Percentiles rank a stretch among this genome's conserved stretches.
These are phyloP conservation scores for Drosophila yooni DNA, from an alignment of 2,888 invertebrate genomes.

Conservation along the genomic window DNA sequence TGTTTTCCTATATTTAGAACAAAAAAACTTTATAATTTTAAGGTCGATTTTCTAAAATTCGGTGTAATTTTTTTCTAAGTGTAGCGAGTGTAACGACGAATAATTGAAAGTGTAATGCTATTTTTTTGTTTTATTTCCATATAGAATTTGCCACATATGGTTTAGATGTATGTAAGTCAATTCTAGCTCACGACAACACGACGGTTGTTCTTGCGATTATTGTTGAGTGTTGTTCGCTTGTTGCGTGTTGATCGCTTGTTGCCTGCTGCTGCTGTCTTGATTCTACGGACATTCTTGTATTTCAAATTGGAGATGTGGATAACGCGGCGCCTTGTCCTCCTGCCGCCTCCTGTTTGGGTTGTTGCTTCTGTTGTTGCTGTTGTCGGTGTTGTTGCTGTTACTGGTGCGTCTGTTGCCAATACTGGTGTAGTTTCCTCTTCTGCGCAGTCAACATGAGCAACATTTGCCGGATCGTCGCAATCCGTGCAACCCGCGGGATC, in stretches of 20 bases:
- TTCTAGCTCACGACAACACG: not conserved
- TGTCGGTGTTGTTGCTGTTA: not conserved
- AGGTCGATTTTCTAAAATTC: too few species aligned
- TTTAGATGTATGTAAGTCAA: not conserved
- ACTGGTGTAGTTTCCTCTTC: not conserved
- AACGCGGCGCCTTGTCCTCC: not conserved
- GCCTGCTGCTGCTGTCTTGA: not conserved
- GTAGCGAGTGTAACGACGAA: too few species aligned
- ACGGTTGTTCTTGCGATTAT: not conserved
- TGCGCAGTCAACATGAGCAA: not conserved
- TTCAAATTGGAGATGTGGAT: not conserved
- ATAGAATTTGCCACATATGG: not conserved
- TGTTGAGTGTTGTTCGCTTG: not conserved
- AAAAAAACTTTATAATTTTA: too few species aligned
- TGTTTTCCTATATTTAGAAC: too few species aligned
- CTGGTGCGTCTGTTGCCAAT: not conserved
- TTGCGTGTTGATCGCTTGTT: not conserved
- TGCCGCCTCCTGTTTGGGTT: not conserved
- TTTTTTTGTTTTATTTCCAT: not conserved
- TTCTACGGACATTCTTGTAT: not conserved
- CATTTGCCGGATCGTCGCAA: not conserved
- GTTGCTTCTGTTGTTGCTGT: not conserved
- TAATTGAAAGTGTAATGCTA: too few species aligned
- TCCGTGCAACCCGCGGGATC: conserved; percentile 18
- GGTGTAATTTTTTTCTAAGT: too few species aligned